Base-by-base conservation (phyloP, 2,113 vertebrate species). In the Toxotes jaculatrix region DNA sequence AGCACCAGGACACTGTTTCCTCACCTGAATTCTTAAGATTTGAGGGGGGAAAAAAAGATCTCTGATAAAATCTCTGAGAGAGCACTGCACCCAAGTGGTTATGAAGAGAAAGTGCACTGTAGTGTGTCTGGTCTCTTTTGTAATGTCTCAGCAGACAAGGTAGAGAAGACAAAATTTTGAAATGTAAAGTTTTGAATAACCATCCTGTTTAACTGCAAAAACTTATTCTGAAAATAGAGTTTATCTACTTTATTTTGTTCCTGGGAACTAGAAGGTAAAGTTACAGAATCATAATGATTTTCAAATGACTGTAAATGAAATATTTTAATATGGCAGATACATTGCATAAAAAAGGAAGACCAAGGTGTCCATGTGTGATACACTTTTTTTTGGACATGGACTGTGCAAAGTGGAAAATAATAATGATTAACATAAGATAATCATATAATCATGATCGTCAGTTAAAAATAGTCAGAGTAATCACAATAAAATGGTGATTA, bases 71-170 rank as follows among this genome's bases (percentile, higher is more conserved):
- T 3, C 11, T 73, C 70, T 85, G 74, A 75, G 85, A 42, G 57
- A 89, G 59, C 74, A 91, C 86, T 88, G 93, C 91, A 0, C 76
- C 79, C 92, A 59, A 82, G 91, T 87, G 93, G 91, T 27, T 11
- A 11, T n/a, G 27, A 66, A 40, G 21, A 19, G 60, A 53, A 83
- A 82, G 53, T 89, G 68, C 91, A 89, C 8, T 0, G 17, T 1
- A 8, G 17, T n/a, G 7, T 14, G 7, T 16, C 43, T 23, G 4
- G 51, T 11, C 34, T 36, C 17, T 51, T 55, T 74, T 51, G 27
- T n/a, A 21, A 51, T n/a, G 2, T 40, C 53, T 31, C 21, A 17
- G 27, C 1, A 27, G 27, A 27, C 27, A 27, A 27, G 27, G 27
- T 27, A 27, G 27, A 27, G 27, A 27, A 27, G 8, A 42, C 36